Evolutionary conservation across 2,797 vertebrate species (phyloP), one percentile per base, ranked within the genome.

Genomic region (Chiroxiphia lanceolata): DNA sequence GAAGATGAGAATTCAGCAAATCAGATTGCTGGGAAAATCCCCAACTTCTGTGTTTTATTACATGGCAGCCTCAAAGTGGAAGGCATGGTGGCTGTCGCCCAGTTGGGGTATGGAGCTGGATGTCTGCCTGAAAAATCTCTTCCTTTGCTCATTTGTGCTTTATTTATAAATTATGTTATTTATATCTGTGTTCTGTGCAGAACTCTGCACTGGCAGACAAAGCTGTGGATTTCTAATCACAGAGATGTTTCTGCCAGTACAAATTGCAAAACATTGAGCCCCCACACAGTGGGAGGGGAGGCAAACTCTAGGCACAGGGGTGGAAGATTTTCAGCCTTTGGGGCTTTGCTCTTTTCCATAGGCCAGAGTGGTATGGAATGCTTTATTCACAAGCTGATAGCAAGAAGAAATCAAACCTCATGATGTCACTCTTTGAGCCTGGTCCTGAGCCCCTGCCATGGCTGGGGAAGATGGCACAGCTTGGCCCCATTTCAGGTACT

Each of bases 331-430:
- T 83, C 72, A 83, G 69, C 70, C 57, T 72, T 82, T 40, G 51
- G 69, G 31, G 4, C 36, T 96, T 70, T 96, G 76, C 53, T 95
- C 44, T 65, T 94, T 83, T 97, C 81, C 50, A 61, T 77, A 99
- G 99, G 75, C 98, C 98, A 20, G 99, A 99, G 60, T 99, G 99
- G 99, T 99, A 98, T 18, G 99, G 99, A 59, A 99, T 99, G 99
- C 98, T 99, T 69, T 99, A 99, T 96, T 99, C 99, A 21, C 99
- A 99, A 97, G 99, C 99, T 68, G 99, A 99, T 95, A 99, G 99
- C 98, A 99, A 99, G 97, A 99, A 99, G 98, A 99, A 99, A 95
- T 99, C 99, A 16, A 99, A 99, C 97, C 98, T 99, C 91, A 99
- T 99, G 99, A 99, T 99, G 99, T 99, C 99, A 2, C 98, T 99